Base-by-base conservation (phyloP, 1,140 invertebrate species). In the Drosophila biarmipes region DNA sequence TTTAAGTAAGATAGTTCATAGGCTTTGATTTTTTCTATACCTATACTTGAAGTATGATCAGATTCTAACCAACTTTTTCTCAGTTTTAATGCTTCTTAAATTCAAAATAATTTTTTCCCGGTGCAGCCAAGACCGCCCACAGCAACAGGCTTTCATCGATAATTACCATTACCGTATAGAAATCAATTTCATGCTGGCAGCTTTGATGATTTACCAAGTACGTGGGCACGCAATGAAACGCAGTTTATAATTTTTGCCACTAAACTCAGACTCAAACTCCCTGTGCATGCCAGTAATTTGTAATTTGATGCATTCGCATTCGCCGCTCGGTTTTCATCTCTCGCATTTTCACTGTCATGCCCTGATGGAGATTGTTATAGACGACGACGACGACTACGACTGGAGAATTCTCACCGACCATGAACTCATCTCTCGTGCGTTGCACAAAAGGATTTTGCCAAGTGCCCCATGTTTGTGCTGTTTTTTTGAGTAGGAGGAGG, bases 351-450 rank as follows among this genome's bases (percentile, higher is more conserved):
- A 51, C 71, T 66, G 59, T 64, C 73, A 74, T 74, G 69, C 73
- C 66, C 52, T 58, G 62, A 24, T 76, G 73, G 34, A 67, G 58
- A 24, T 14, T 40, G 17, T 10, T 19, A 12, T 12, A 14, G 37
- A 24, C 24, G 59, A 27, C 35, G 57, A 45, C 57, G 61, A n/a
- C 7, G 37, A 38, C 15, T 10, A 12, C 3, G 35, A 37, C 61
- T 42, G 49, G 54, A 59, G 40, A 63, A 58, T 51, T 74, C 52
- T 54, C 54, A 79, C 61, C 73, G 73, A 61, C 81, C 81, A 64
- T 85, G 80, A 80, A 85, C 80, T 77, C 80, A 56, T 51, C 67
- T 55, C 72, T 67, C 45, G 45, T 67, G 63, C 58, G 63, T 63
- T 51, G 59, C 59, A 67, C 63, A 67, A 67, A 67, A 80, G 78